These are phyloP conservation scores for Dryomyza anilis DNA, from an alignment of 2,888 invertebrate genomes.

Conservation along the genomic window DNA sequence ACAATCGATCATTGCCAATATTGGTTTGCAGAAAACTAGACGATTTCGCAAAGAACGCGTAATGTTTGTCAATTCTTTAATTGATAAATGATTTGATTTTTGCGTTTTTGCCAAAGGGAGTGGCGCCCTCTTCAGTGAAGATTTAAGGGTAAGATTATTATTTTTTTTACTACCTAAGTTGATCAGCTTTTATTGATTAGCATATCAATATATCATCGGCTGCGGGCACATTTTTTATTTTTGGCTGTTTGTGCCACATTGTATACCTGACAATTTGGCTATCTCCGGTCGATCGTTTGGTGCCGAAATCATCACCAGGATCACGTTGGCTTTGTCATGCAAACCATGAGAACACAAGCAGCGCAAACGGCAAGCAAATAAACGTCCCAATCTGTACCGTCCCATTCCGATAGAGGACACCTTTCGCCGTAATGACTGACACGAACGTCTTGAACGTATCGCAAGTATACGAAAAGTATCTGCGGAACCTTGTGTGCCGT, in stretches of 20 bases:
- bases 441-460: no score
- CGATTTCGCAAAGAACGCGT: conserved; percentile 15
- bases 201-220: conserved; percentile 18
- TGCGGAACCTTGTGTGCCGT: background rate
- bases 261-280: conserved; percentile 23
- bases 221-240: background rate
- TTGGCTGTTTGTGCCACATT: background rate
- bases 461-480: no score
- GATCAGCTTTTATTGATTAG: conserved; percentile 21
- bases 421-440: no score
- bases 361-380: conserved; percentile 15
- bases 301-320: conserved; percentile 20
- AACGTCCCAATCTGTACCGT: conserved; percentile 1
- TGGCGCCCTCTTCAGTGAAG: no score
- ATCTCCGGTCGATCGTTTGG: background rate
- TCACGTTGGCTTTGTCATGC: conserved; percentile 31
- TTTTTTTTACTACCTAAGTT: no score
- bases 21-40: no score
- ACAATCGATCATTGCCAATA: conserved; percentile 15
- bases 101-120: background rate
- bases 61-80: conserved; percentile 43
- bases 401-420: background rate
- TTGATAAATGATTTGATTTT: conserved; percentile 40
- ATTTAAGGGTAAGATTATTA: no score
- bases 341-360: conserved; percentile 35